Conservation (phyloP, 2,888 invertebrate species). For the Epirrita christyi region DNA sequence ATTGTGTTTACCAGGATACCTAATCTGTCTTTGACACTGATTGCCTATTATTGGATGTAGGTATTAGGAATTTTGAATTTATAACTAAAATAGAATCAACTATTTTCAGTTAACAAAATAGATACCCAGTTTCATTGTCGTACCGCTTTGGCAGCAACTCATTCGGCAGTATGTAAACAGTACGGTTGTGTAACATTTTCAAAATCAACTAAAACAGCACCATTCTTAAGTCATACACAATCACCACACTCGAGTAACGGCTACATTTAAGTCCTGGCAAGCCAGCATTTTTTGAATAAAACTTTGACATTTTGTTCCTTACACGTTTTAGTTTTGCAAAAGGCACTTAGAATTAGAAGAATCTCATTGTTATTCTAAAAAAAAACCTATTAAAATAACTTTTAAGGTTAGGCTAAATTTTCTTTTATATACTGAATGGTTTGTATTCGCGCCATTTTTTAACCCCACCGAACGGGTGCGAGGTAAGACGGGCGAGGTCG, state of each 20-base stretch:
- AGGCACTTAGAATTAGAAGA: too few relatives aligned
- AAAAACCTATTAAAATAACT: background rate
- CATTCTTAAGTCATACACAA: background rate
- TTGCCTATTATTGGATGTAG: too few relatives aligned
- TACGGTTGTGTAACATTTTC: constrained; percentile 76
- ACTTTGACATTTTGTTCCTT: constrained; percentile 15
- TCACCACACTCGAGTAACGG: background rate
- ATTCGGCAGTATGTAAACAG: constrained; percentile 79
- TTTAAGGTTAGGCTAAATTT: background rate
- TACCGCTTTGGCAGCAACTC: constrained; percentile 79
- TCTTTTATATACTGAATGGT: constrained; percentile 4
- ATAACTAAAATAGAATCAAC: too few relatives aligned
- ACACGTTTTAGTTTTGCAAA: constrained; percentile 6
- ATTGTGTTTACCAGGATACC: too few relatives aligned
- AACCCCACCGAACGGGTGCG: constrained; percentile 57
- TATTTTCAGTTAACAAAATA: constrained; percentile 7
- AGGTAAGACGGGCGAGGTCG: constrained; percentile 61
- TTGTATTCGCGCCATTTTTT: constrained; percentile 61
- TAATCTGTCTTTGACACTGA: too few relatives aligned
- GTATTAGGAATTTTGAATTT: too few relatives aligned
- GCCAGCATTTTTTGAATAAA: constrained; percentile 19
- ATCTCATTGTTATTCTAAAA: too few relatives aligned
- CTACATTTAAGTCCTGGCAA: constrained; percentile 6
- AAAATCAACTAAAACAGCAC: constrained; percentile 30
- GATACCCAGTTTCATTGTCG: constrained; percentile 69